Percentiles rank a stretch among this genome's conserved stretches.
These are phyloP conservation scores for Gavia stellata DNA, from an alignment of 2,113 vertebrate genomes.

Conservation along the genomic window DNA sequence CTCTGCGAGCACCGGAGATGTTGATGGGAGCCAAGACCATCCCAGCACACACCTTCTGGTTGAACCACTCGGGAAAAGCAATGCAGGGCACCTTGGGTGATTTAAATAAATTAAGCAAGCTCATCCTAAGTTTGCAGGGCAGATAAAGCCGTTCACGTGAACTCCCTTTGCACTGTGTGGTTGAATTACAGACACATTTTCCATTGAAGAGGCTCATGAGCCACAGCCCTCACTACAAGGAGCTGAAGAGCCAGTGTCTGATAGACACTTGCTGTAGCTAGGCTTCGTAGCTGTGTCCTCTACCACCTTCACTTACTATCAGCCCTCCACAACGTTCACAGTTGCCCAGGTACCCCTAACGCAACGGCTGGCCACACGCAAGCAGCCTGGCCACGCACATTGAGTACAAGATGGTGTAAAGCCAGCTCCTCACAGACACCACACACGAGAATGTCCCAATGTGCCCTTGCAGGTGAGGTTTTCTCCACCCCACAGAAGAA, in stretches of 20 bases:
- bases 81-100: fast-evolving
- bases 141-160: fast-evolving
- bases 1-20: background rate
- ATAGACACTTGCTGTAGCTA: background rate
- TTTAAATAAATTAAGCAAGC: background rate
- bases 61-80: background rate
- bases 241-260: background rate
- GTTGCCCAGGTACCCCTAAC: background rate
- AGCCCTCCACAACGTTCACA: background rate
- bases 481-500: background rate
- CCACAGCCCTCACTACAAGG: background rate
- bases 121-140: fast-evolving
- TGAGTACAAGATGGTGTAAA: background rate
- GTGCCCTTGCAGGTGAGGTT: fast-evolving
- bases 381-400: fast-evolving
- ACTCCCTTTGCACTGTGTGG: fast-evolving
- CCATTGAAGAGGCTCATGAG: background rate
- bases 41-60: background rate
- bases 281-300: fast-evolving
- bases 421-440: fast-evolving
- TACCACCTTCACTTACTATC: background rate
- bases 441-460: fast-evolving
- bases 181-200: background rate
- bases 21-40: background rate
- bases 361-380: fast-evolving